phyloP scores from a whole-genome alignment of 2,888 invertebrate species.

The Mycalesis mineus region DNA sequence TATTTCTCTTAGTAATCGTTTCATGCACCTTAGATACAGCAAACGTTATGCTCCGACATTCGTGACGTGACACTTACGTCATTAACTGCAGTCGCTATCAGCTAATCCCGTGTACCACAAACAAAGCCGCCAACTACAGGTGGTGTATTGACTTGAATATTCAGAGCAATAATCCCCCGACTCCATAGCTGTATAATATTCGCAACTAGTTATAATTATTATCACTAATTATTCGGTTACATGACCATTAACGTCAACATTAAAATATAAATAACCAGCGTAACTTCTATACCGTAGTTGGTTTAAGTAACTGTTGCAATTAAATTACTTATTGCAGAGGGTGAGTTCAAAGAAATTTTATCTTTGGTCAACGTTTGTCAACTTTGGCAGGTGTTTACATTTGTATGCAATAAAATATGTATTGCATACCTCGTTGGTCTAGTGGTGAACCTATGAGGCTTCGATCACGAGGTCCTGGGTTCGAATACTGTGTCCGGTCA shows the following conservation, averaged over 20 bases:
- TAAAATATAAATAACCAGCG: neutral
- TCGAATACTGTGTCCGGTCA: no score
- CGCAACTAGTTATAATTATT: neutral
- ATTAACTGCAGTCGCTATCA: neutral
- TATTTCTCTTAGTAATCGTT: no score
- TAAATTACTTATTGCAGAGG: neutral
- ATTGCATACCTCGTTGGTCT: no score
- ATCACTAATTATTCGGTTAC: slow-evolving; percentile 2
- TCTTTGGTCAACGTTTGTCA: neutral
- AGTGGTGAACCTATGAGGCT: no score
- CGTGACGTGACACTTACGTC: no score
- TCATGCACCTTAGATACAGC: no score
- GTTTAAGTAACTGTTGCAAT: slow-evolving; percentile 1
- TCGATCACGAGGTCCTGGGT: no score
- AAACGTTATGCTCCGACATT: no score
- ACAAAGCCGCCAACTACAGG: neutral
- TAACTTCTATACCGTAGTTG: neutral
- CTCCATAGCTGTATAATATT: neutral
- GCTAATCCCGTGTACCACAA: neutral
- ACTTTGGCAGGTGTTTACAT: neutral
- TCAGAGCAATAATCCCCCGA: slow-evolving; percentile 2
- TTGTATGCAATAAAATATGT: no score
- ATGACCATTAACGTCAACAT: neutral
- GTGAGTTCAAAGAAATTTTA: neutral
- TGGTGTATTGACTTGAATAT: neutral